Evolutionary conservation across 1,140 invertebrate species (phyloP).

Genomic region (Bombus huntii): DNA sequence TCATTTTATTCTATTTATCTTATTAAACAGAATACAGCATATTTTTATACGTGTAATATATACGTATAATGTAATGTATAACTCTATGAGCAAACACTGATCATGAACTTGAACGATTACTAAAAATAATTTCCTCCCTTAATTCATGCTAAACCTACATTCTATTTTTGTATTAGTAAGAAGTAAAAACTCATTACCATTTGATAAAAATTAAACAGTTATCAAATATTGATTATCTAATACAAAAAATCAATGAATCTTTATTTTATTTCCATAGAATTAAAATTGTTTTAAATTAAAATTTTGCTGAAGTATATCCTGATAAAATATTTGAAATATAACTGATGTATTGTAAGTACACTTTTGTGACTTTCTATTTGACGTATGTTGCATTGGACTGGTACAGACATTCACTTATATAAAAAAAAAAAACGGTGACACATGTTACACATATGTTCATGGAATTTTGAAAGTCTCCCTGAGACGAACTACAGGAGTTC

Average conservation of each 20-base stretch:
- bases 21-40: neutral
- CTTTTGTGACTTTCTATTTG: neutral
- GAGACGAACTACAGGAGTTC: neutral
- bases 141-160: neutral
- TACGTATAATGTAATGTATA: neutral
- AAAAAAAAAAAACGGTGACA: slow-evolving; percentile 14
- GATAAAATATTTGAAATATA: neutral
- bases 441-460: slow-evolving; percentile 30
- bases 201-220: neutral
- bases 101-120: neutral
- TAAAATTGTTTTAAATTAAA: too few relatives aligned
- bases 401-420: neutral
- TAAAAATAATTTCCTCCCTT: neutral
- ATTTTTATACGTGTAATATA: neutral
- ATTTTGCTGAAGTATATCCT: neutral
- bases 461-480: neutral
- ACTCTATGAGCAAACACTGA: neutral
- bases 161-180: too few relatives aligned
- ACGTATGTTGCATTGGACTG: too few relatives aligned
- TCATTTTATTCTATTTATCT: too few relatives aligned
- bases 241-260: too few relatives aligned
- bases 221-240: too few relatives aligned
- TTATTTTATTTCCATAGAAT: too few relatives aligned
- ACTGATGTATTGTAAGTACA: neutral
- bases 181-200: neutral